Evolutionary conservation across 53 echinoderm and acorn worm genomes (phyloP).

Genomic region (Paracentrotus lividus): DNA sequence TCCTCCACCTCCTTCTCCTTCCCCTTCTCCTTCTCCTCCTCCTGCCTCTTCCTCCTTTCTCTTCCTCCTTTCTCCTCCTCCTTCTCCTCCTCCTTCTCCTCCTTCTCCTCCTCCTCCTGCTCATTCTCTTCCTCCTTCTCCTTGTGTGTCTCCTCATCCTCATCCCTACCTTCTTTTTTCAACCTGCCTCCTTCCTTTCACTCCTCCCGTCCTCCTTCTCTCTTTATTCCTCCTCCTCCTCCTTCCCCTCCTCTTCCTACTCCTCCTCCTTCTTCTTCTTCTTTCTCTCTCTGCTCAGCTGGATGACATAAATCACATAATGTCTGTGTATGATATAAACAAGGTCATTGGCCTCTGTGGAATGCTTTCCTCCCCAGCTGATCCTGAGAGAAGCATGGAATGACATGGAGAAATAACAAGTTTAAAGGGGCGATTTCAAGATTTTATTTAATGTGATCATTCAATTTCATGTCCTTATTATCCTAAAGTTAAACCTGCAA

Average conservation of each 20-base stretch:
- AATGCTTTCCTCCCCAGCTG: conserved; percentile 39
- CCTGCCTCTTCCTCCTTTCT: too few relatives aligned
- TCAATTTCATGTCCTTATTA: too few relatives aligned
- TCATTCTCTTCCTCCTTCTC: not conserved
- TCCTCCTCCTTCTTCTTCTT: not conserved
- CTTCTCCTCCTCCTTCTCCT: not conserved
- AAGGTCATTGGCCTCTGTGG: conserved; percentile 44
- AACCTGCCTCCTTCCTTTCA: not conserved
- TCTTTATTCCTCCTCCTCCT: too few relatives aligned
- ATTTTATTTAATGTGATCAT: too few relatives aligned
- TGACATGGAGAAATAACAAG: conserved; percentile 25
- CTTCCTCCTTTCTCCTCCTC: too few relatives aligned
- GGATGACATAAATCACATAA: conserved; percentile 40
- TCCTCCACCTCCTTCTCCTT: too few relatives aligned
- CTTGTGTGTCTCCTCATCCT: not conserved
- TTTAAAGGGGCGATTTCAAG: not conserved
- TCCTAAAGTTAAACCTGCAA: too few relatives aligned
- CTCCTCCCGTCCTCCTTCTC: not conserved
- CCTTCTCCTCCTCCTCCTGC: not conserved
- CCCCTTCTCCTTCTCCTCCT: too few relatives aligned
- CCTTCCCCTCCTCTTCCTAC: not conserved
- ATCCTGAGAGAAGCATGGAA: not conserved
- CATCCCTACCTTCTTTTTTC: not conserved
- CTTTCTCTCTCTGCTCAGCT: not conserved
- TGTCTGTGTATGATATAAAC: conserved; percentile 35